Base-by-base conservation (phyloP, 2,797 vertebrate species). In the Acanthurus leucopareius region DNA sequence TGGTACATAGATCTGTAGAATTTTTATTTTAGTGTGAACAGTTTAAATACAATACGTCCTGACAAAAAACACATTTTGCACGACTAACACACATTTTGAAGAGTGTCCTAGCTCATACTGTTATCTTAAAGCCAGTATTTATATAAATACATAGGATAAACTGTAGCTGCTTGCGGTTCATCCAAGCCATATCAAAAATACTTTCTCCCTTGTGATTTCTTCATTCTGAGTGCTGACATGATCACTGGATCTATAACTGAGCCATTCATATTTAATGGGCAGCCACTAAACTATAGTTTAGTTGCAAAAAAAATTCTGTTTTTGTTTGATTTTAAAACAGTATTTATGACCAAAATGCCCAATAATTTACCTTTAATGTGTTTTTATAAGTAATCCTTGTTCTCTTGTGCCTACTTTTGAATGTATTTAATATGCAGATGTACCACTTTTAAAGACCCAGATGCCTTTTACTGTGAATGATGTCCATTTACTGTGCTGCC, bases 381-480 rank as follows among this genome's bases (percentile, higher is more conserved):
- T 22, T 17, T 16, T 49, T 49, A 20, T 35, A 32, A 16, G 52
- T 62, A 38, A 22, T 20, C 3, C 3, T 14, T 7, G 2, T 44
- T 11, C 22, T 47, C 10, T 10, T n/a, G 11, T 67, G 32, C 73
- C 52, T 70, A 45, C 22, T 52, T 70, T 70, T 67, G 35, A 66
- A 80, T 78, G 67, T 69, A 62, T 48, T 73, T 7, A 54, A 44
- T 45, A 57, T 56, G 51, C 14, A 28, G 9, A 48, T 57, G 40
- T 44, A 25, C 16, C 3, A 7, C n/a, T 47, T 47, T 51, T 48
- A 66, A 70, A 65, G 10, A 45, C 51, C 3, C 11, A 9, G 10
- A 51, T 67, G 52, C 17, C 58, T 72, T 75, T 63, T 62, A 52
- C 22, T 63, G 40, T 25, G 64, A 57, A 5, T 16, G 20, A 28